Evolutionary conservation across 92 coral and sea anemone genomes (phyloP).

Genomic region (Paragorgia papillata): DNA sequence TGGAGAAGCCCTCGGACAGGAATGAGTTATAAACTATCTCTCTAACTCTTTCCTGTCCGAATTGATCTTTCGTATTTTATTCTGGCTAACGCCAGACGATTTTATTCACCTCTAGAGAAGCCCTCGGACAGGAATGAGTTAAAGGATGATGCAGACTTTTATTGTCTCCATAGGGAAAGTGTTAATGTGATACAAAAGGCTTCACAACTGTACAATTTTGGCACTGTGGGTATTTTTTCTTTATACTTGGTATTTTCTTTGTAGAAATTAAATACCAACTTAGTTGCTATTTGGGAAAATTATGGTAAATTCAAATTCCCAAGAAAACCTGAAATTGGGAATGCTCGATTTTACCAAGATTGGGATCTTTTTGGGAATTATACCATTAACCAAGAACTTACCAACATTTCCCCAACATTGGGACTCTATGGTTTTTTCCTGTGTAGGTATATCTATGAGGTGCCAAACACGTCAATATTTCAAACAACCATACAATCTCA

Average conservation of each 20-base stretch:
- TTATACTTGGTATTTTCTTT: slow-evolving; percentile 55
- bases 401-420: no score
- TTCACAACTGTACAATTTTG: no score
- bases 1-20: no score
- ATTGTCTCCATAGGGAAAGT: slow-evolving; percentile 57
- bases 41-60: no score
- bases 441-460: no score
- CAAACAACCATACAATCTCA: no score
- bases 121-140: slow-evolving; percentile 46
- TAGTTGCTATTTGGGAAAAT: slow-evolving; percentile 55
- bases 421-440: slow-evolving; percentile 68
- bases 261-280: slow-evolving; percentile 50
- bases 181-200: slow-evolving; percentile 30
- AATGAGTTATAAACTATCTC: no score
- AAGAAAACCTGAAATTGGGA: slow-evolving; percentile 62
- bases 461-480: no score
- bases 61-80: no score
- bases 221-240: background rate
- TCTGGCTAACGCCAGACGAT: no score
- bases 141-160: slow-evolving; percentile 67
- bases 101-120: no score
- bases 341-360: slow-evolving; percentile 70
- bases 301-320: slow-evolving; percentile 60
- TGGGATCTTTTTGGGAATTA: slow-evolving; percentile 65
- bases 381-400: slow-evolving; percentile 55